phyloP scores from a whole-genome alignment of 1,140 invertebrate species.

The Thaumetopoea pityocampa region DNA sequence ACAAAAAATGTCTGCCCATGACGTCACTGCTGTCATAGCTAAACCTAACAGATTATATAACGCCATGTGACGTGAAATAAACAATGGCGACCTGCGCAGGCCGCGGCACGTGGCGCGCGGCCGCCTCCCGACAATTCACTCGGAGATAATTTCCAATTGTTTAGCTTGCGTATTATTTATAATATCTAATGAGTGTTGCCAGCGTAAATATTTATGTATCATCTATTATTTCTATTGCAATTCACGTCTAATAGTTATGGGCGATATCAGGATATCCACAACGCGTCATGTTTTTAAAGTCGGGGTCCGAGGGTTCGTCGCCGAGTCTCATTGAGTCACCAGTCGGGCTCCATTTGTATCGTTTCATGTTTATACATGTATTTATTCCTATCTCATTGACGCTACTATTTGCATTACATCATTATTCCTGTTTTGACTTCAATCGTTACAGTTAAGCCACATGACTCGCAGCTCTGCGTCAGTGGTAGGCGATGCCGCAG shows the following conservation, averaged over 20 bases:
- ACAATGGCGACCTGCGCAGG: slow-evolving; percentile 15
- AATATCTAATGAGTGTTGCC: neutral
- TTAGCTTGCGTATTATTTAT: slow-evolving; percentile 1
- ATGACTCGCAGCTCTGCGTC: too few species aligned
- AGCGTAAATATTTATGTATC: neutral
- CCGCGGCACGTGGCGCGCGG: slow-evolving; percentile 7
- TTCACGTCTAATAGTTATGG: neutral
- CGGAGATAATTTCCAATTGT: slow-evolving; percentile 5
- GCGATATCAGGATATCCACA: too few species aligned
- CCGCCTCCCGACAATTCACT: slow-evolving; percentile 12
- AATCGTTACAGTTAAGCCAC: too few species aligned
- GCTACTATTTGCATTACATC: too few species aligned
- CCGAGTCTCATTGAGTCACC: too few species aligned
- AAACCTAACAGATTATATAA: slow-evolving; percentile 8
- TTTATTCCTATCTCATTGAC: too few species aligned
- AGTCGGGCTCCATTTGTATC: too few species aligned
- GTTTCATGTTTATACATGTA: too few species aligned
- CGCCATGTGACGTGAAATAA: slow-evolving; percentile 1
- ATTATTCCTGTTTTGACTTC: too few species aligned
- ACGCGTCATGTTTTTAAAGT: too few species aligned
- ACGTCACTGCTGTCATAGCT: neutral
- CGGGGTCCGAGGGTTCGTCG: too few species aligned
- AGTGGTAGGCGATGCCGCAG: too few species aligned
- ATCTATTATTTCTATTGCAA: neutral
- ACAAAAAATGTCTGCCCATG: neutral